These are phyloP conservation scores for Thalassarche chlororhynchos DNA, from an alignment of 2,113 vertebrate species.

Conservation along the genomic window DNA sequence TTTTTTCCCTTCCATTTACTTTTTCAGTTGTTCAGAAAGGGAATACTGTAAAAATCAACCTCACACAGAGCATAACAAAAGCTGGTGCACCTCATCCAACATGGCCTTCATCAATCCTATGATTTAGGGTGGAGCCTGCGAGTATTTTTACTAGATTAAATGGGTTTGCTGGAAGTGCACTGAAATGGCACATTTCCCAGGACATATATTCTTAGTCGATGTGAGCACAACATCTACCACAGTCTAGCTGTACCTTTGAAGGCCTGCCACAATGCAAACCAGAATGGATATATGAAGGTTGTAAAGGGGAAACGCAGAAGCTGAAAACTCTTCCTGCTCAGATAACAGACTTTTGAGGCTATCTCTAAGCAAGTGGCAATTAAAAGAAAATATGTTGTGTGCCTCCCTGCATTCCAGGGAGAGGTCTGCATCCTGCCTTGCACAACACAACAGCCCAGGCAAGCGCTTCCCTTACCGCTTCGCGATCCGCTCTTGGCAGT, in stretches of 20 bases:
- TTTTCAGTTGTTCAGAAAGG: neutral
- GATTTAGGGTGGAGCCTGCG: neutral
- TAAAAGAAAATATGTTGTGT: neutral
- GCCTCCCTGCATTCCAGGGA: neutral
- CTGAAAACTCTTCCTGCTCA: neutral
- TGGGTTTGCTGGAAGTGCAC: neutral
- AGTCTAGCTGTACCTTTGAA: neutral
- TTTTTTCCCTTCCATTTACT: neutral
- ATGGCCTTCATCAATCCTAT: neutral
- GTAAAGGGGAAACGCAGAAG: rapidly evolving
- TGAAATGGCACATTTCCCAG: neutral
- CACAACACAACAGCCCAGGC: neutral
- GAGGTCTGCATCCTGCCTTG: neutral
- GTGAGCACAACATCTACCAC: neutral
- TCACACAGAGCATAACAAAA: neutral
- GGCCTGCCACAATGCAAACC: neutral
- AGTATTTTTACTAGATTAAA: neutral
- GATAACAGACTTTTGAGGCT: neutral
- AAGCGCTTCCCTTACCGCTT: rapidly evolving
- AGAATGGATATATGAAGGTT: neutral
- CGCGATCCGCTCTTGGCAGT: neutral
- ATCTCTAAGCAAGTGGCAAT: neutral
- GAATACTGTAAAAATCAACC: neutral
- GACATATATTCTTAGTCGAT: neutral
- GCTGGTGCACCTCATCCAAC: neutral